Base-by-base conservation (phyloP, 2,888 invertebrate genomes). In the Peribatodes rhomboidaria region DNA sequence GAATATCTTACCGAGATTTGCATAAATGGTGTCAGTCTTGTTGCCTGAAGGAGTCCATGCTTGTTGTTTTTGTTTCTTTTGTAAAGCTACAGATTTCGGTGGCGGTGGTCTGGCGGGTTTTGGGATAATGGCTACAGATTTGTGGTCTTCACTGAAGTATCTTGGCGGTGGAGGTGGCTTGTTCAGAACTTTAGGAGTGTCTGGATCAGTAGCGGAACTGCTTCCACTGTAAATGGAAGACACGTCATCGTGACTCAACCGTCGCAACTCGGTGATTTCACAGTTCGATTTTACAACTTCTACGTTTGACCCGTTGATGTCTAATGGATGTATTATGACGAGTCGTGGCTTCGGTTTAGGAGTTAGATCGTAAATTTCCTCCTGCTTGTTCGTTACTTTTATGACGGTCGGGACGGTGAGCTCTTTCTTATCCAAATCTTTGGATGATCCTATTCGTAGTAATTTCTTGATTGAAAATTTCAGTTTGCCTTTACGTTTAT, bases 301-400 rank as follows among this genome's bases (percentile, higher is more conserved):
- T 1, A 97, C 97, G 67, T 94, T 96, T 10, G 96, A 95, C 33
- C 97, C 96, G 84, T 97, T 97, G 65, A 98, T 94, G 79, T 98
- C 98, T 75, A 97, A 93, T 13, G 98, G 98, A 93, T 98, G 98
- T 68, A 98, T 97, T 73, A 98, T 98, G 66, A 98, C 97, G 22
- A 97, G 92, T 14, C 97, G 94, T 2, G 96, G 96, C 79, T 96
- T 97, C 7, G 95, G 94, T 77, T 95, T 94, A 8, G 95, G 95
- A 18, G 94, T 94, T 53, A 94, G 86, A 46, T 94, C 94, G 61
- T 88, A 91, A 35, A 94, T 90, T 67, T 95, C 95, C 69, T 95
- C 95, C 53, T 82, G 79, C 78, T 94, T 94, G 49, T 87, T 86
- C 0, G 94, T 92, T 46, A 94, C 86, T 67, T 95, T 95, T 13